A percentile compares a stretch with the other conserved stretches of the same genome.
Conservation (phyloP, 2,113 vertebrate species). For the Ochotona princeps region DNA sequence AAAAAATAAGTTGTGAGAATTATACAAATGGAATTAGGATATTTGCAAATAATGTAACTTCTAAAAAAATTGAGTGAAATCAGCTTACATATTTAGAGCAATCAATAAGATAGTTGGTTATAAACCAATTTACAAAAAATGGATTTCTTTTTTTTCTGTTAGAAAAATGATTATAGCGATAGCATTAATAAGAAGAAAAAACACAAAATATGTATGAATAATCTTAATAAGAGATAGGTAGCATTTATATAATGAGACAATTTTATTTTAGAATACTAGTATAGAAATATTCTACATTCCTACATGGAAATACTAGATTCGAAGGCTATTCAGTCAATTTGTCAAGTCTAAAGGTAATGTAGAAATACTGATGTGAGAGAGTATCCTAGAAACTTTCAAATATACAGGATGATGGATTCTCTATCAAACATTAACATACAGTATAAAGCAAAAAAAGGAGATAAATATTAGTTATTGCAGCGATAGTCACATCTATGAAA, state of each 20-base stretch:
- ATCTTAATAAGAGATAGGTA: neutral
- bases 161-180: neutral
- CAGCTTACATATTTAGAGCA: neutral
- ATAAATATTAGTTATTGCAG: neutral
- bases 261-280: slow-evolving; percentile 16
- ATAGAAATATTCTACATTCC: neutral
- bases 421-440: neutral
- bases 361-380: neutral
- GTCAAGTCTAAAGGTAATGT: slow-evolving; percentile 14
- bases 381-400: slow-evolving; percentile 20
- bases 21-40: neutral
- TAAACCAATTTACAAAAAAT: slow-evolving; percentile 1
- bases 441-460: neutral
- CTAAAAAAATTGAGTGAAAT: slow-evolving; percentile 28
- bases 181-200: neutral
- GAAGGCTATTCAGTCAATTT: neutral
- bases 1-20: slow-evolving; percentile 14
- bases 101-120: neutral
- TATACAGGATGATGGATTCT: neutral
- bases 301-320: neutral
- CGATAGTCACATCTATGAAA: neutral
- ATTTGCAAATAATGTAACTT: slow-evolving; percentile 24
- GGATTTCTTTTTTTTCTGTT: neutral
- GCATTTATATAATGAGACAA: neutral
- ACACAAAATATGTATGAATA: neutral